Evolutionary conservation across 2,113 vertebrate species (phyloP), one percentile per base, ranked within the genome.

Genomic region (Xiphophorus hellerii): DNA sequence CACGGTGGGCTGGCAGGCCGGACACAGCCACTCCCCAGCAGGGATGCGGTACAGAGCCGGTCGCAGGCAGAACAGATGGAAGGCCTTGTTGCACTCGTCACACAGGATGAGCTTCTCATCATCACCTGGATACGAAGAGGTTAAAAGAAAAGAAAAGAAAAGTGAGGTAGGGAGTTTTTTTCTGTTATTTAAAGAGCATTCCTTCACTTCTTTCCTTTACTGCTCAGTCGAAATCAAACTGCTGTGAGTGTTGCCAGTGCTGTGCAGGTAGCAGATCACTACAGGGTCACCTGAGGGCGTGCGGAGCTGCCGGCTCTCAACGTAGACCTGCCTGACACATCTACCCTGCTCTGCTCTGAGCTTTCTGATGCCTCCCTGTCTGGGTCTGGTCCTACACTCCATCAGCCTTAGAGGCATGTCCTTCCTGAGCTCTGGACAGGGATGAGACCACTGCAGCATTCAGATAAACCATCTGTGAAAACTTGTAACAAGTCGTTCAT

Each of bases 81-180:
- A 99, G 74, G 97, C 97, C 93, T 99, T 99, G 92, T 98, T 99
- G 90, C 98, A 99, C 90, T 97, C 97, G 0, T 99, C 98, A 84
- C 98, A 99, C 58, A 99, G 93, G 91, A 98, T 97, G 74, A 99
- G 95, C 83, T 98, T 98, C 94, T 98, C 97, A 65, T 99, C 98
- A 11, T 99, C 97, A 86, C 97, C 97, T 98, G 89, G 35, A 44
- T 28, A n/a, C 42, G 14, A 67, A 29, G 15, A 14, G 27, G 28
- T 28, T 67, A 10, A 9, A 35, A 65, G 31, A 15, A 48, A 42
- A 42, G 4, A 3, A 35, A 65, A 30, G 3, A 37, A 37, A 37
- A 37, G 10, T 11, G 35, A 37, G 9, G 10, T 37, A 37, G 35
- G 12, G 10, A 37, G 35, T 0, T 37, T 37, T 7, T 58, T 9